Conservation (phyloP, 1,140 invertebrate genomes). For the Maniola jurtina region DNA sequence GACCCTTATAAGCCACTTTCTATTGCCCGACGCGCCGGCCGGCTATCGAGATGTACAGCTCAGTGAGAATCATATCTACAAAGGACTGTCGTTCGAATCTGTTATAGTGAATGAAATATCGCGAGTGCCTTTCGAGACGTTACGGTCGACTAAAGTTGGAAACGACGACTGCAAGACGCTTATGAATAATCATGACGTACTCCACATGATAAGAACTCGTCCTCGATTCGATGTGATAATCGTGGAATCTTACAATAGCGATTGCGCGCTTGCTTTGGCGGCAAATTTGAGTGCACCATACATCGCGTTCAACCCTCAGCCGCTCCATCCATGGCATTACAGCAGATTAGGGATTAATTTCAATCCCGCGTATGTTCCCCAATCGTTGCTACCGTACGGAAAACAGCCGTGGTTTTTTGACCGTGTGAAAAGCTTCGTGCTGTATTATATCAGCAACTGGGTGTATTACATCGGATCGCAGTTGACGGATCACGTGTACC, state of each 20-base stretch:
- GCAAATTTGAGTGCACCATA: constrained; percentile 79
- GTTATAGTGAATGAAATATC: constrained; percentile 67
- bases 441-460: constrained; percentile 73
- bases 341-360: constrained; percentile 78
- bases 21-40: constrained; percentile 67
- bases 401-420: constrained; percentile 79
- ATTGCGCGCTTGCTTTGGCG: constrained; percentile 81
- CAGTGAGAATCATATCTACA: constrained; percentile 58
- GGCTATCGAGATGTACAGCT: constrained; percentile 81
- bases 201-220: constrained; percentile 71
- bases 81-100: constrained; percentile 68
- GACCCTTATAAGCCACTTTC: constrained; percentile 84
- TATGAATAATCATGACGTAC: constrained; percentile 74
- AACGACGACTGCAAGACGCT: constrained; percentile 78
- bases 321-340: constrained; percentile 81
- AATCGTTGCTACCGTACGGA: constrained; percentile 71
- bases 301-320: constrained; percentile 80
- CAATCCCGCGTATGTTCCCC: constrained; percentile 80
- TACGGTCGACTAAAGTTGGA: constrained; percentile 68
- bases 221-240: constrained; percentile 81
- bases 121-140: constrained; percentile 67
- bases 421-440: constrained; percentile 77
- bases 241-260: constrained; percentile 81
- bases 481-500: constrained; percentile 76
- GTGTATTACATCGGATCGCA: constrained; percentile 74